Evolutionary conservation across 2,113 vertebrate species (phyloP).

Genomic region (Ciconia boyciana): DNA sequence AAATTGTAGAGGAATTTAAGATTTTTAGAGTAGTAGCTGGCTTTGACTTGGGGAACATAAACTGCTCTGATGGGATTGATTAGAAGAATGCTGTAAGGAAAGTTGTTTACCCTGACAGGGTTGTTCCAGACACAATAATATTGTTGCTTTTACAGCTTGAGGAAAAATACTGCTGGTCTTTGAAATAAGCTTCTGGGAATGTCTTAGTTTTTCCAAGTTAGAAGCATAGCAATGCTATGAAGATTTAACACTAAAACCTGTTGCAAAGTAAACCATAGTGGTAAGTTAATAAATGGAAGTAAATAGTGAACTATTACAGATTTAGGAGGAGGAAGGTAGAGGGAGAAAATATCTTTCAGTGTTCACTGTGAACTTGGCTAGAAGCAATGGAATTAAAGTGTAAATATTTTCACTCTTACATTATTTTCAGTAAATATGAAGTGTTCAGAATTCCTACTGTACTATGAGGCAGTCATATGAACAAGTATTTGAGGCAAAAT

Average conservation of each 20-base stretch:
- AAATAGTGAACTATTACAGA: background rate
- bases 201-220: background rate
- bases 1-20: background rate
- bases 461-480: background rate
- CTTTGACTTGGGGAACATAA: background rate
- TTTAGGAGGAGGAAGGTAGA: background rate
- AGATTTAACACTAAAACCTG: background rate
- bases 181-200: background rate
- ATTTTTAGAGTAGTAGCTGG: background rate
- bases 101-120: background rate
- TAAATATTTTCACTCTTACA: background rate
- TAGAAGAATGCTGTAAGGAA: background rate
- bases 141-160: background rate
- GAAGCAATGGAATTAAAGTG: background rate
- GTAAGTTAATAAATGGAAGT: background rate
- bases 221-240: background rate
- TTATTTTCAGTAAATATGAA: background rate
- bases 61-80: background rate
- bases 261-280: background rate
- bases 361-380: background rate
- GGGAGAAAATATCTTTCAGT: background rate
- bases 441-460: background rate
- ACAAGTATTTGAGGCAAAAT: background rate
- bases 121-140: background rate
- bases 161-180: background rate